These are phyloP conservation scores for Scaptomyza tumidula DNA, from an alignment of 2,888 invertebrate species.

Conservation along the genomic window DNA sequence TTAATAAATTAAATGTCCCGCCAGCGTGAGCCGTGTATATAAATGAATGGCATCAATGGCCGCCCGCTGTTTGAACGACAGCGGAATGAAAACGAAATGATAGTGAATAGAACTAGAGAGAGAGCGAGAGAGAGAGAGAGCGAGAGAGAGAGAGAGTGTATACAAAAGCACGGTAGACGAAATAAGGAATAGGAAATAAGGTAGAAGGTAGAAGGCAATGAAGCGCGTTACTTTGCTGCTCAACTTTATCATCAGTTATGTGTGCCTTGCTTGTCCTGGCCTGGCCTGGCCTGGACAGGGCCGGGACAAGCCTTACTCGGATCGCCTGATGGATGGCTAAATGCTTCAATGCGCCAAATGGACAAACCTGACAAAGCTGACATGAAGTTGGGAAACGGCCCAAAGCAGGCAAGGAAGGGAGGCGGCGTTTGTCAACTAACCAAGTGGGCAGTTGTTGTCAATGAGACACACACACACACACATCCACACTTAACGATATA, in stretches of 20 bases:
- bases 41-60: slow-evolving; percentile 53
- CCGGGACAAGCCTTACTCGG: slow-evolving; percentile 11
- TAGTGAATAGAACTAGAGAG: background rate
- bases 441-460: slow-evolving; percentile 24
- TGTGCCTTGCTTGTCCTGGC: slow-evolving; percentile 24
- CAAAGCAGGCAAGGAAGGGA: background rate
- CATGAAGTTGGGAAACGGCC: slow-evolving; percentile 16
- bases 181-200: background rate
- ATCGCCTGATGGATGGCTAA: slow-evolving; percentile 68
- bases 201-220: slow-evolving; percentile 5
- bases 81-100: background rate
- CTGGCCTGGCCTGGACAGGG: background rate
- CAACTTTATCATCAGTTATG: slow-evolving; percentile 72
- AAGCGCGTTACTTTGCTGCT: slow-evolving; percentile 32
- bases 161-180: background rate
- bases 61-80: slow-evolving; percentile 47
- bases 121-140: too few relatives aligned
- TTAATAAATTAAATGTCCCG: slow-evolving; percentile 78
- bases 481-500: slow-evolving; percentile 25
- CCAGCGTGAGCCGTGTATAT: slow-evolving; percentile 31
- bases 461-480: slow-evolving; percentile 13
- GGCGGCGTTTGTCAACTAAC: slow-evolving; percentile 49
- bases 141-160: background rate
- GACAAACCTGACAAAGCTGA: slow-evolving; percentile 47
- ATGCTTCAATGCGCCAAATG: slow-evolving; percentile 62